phyloP scores from a whole-genome alignment of 2,113 vertebrate genomes.

The Zapornia atra region DNA sequence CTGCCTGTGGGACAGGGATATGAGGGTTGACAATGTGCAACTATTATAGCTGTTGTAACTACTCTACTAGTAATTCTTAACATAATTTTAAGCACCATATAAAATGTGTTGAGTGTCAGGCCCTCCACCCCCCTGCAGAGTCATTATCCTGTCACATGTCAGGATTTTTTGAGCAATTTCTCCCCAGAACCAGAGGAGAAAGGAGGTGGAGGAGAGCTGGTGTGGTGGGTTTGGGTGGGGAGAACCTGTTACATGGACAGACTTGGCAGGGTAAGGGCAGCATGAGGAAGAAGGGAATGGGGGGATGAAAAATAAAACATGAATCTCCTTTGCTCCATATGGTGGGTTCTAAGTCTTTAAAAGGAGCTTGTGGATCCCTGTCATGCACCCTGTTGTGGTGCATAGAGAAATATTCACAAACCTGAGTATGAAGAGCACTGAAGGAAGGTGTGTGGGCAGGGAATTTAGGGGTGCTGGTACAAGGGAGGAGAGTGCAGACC shows the following conservation, averaged over 20 bases:
- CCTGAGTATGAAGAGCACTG: not conserved
- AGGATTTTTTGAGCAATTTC: not conserved
- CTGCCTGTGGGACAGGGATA: rapidly evolving
- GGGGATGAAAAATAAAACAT: not conserved
- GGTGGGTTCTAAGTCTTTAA: not conserved
- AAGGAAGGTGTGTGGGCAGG: not conserved
- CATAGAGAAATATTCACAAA: not conserved
- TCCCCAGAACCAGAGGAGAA: not conserved
- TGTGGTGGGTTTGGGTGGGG: not conserved
- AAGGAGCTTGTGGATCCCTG: not conserved
- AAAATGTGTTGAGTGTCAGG: not conserved
- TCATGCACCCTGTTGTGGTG: not conserved
- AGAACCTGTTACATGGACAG: not conserved
- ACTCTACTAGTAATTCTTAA: not conserved
- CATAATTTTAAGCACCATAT: not conserved
- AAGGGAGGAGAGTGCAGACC: not conserved
- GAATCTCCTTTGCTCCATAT: not conserved
- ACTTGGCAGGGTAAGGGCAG: not conserved
- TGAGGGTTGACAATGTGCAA: not conserved
- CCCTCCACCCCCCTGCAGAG: not conserved
- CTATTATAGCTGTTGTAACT: not conserved
- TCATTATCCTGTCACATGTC: not conserved
- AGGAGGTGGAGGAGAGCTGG: not conserved
- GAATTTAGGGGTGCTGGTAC: rapidly evolving
- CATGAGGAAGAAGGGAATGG: not conserved